Evolutionary conservation across 1,140 invertebrate genomes (phyloP), one percentile per base, ranked within the genome.

Genomic region (Anagrus nilaparvatae): DNA sequence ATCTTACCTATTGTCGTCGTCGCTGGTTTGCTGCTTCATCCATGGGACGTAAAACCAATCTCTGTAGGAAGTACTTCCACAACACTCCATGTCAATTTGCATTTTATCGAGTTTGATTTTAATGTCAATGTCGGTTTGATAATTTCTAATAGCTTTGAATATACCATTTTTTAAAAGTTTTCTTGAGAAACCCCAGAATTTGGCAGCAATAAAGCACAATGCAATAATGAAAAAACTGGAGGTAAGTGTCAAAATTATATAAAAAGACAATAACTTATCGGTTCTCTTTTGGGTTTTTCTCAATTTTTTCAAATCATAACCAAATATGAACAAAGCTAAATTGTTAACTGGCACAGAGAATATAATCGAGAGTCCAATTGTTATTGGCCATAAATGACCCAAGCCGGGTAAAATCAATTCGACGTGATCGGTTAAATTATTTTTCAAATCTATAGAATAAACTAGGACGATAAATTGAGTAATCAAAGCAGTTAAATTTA

Each of bases 11-110:
- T 13, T n/a, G 19, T 28, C 23, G 37, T 32, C 33, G 12, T 35
- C 20, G 10, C 33, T 14, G 35, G 14, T 5, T 16, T 21, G 4
- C 4, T 28, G 0, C 2, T 25, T 25, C 19, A 24, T n/a, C 51
- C 53, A 51, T 2, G 44, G 44, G 1, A 53, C 34, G 3, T 23
- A 33, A 13, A 51, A 48, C 53, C 53, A 55, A 20, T 55, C 53
- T 8, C 30, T 18, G 34, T 51, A 53, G 6, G 44, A 34, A 1
- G 38, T 36, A 10, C 40, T 32, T 0, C 53, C 53, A 23, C 53
- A 55, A 29, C 53, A 55, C 13, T 39, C 21, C 2, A 55, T 29
- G 18, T 51, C 45, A 0, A 35, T 44, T 18, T 53, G 51, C n/a
- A 55, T 12, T 0, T 30, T 23, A 14, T 55, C 51, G 3, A 53